Evolutionary conservation across 2,113 vertebrate species (phyloP).

Genomic region (Bos javanicus): DNA sequence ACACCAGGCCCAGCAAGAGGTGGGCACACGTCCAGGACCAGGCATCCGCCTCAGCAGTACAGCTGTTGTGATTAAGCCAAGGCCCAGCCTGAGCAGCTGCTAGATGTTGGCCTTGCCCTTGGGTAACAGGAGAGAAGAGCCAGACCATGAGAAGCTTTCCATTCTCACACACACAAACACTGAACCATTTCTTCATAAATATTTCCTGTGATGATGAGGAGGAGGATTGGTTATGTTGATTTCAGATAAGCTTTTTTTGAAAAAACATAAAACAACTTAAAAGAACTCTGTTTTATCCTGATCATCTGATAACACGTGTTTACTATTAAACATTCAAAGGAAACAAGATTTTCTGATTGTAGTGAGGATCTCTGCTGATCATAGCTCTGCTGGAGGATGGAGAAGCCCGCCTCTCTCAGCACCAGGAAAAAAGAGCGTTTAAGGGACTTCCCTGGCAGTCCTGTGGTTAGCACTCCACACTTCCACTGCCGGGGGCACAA

Average conservation of each 20-base stretch:
- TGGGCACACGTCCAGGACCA: not conserved
- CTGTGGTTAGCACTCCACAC: not conserved
- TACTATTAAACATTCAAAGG: not conserved
- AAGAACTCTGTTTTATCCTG: not conserved
- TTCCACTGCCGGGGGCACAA: not conserved
- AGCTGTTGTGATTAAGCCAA: not conserved
- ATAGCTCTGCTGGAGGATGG: not conserved
- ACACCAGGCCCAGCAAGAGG: not conserved
- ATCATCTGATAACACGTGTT: not conserved
- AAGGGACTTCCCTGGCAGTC: not conserved
- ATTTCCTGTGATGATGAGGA: not conserved
- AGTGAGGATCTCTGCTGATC: not conserved
- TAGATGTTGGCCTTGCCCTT: not conserved
- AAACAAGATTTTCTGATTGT: not conserved
- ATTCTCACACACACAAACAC: rapidly evolving
- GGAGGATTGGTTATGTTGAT: not conserved
- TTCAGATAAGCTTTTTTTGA: not conserved
- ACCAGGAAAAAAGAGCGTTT: rapidly evolving
- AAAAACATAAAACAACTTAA: not conserved
- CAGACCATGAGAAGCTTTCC: too few relatives aligned
- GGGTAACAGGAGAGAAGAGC: not conserved
- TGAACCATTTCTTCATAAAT: not conserved
- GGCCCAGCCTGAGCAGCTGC: not conserved
- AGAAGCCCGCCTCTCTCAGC: not conserved
- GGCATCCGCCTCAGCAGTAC: too few relatives aligned